A percentile compares a stretch with the other conserved stretches of the same genome.
phyloP scores from a whole-genome alignment of 2,888 invertebrate genomes.

The Hirtodrosophila confusa region DNA sequence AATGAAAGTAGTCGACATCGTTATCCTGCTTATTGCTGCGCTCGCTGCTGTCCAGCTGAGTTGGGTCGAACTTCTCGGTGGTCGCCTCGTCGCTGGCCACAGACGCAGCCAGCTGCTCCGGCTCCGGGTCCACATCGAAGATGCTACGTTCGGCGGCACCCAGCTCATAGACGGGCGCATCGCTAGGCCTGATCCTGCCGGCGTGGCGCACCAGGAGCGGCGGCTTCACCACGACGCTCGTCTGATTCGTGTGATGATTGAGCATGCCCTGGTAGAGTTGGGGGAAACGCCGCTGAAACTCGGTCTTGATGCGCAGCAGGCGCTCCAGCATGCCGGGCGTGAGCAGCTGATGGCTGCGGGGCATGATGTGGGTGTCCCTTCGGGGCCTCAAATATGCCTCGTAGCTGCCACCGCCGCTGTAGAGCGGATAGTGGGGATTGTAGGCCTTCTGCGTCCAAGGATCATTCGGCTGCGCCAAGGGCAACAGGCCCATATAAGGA shows the following conservation, averaged over 20 bases:
- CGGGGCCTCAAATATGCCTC: slow-evolving; percentile 68
- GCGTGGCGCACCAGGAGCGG: slow-evolving; percentile 60
- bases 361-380: slow-evolving; percentile 64
- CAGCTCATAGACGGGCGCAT: slow-evolving; percentile 63
- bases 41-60: too few relatives aligned
- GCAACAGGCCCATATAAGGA: slow-evolving; percentile 80
- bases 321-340: slow-evolving; percentile 76
- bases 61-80: slow-evolving; percentile 4
- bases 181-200: slow-evolving; percentile 8
- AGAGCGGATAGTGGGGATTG: slow-evolving; percentile 68
- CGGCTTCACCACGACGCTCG: slow-evolving; percentile 65
- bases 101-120: background rate
- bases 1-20: slow-evolving; percentile 69
- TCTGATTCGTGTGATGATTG: slow-evolving; percentile 57
- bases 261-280: slow-evolving; percentile 74
- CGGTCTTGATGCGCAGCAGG: slow-evolving; percentile 68
- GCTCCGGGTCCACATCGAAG: slow-evolving; percentile 23
- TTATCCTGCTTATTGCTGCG: slow-evolving; percentile 12
- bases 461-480: slow-evolving; percentile 69
- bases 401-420: slow-evolving; percentile 73
- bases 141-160: slow-evolving; percentile 75
- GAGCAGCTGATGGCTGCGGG: slow-evolving; percentile 40
- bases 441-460: slow-evolving; percentile 77
- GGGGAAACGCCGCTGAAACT: slow-evolving; percentile 75
- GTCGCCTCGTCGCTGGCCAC: slow-evolving; percentile 7